These are phyloP conservation scores for Nesogale talazaci DNA, from an alignment of 2,113 vertebrate species.

Conservation along the genomic window DNA sequence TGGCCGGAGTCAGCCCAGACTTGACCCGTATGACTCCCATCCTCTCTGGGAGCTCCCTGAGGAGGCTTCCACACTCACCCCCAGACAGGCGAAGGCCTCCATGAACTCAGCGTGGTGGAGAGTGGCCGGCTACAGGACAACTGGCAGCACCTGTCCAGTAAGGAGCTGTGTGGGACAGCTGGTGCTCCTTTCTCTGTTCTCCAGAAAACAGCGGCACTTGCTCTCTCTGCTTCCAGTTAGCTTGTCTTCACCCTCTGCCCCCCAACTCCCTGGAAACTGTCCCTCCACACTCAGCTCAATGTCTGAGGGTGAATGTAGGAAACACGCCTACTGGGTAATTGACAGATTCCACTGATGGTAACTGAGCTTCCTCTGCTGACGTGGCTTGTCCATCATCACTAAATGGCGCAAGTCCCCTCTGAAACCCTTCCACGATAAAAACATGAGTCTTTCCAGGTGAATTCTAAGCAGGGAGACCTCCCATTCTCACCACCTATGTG, in stretches of 20 bases:
- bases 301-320: neutral
- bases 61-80: neutral
- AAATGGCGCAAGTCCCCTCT: fast-evolving
- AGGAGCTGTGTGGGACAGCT: neutral
- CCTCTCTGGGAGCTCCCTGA: neutral
- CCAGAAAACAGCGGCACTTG: neutral
- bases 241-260: neutral
- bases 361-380: neutral
- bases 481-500: fast-evolving
- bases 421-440: neutral
- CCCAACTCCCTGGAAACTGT: neutral
- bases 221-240: neutral
- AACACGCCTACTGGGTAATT: neutral
- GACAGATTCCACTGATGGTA: neutral
- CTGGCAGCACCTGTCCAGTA: neutral
- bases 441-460: neutral
- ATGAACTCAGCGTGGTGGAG: neutral
- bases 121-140: neutral
- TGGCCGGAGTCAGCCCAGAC: neutral
- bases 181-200: neutral
- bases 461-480: neutral
- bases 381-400: fast-evolving
- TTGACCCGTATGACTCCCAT: neutral
- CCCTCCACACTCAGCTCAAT: neutral
- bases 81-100: neutral